phyloP scores from a whole-genome alignment of 2,113 vertebrate species.

The Hystrix cristata region DNA sequence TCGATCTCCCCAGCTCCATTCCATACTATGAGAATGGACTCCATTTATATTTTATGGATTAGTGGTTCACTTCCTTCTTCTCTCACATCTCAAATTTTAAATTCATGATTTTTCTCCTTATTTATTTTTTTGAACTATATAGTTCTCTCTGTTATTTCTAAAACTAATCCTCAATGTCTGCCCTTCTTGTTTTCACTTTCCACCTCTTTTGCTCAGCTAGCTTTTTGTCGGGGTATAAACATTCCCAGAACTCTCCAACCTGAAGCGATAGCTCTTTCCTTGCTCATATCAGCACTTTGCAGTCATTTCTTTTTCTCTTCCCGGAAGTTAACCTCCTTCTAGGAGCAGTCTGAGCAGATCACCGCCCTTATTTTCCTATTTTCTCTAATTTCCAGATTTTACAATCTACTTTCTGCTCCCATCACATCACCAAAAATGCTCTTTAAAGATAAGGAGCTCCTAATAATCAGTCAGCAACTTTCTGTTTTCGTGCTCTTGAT shows the following conservation, averaged over 20 bases:
- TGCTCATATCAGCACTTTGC: neutral
- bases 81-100: neutral
- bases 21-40: neutral
- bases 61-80: neutral
- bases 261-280: neutral
- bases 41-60: neutral
- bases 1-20: neutral
- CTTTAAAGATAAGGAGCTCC: neutral
- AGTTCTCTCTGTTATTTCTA: neutral
- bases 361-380: neutral
- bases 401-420: neutral
- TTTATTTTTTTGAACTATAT: constrained; percentile 46
- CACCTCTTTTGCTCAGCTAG: neutral
- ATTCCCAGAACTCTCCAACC: neutral
- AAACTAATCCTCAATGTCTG: neutral
- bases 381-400: neutral
- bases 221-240: neutral
- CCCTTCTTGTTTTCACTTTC: neutral
- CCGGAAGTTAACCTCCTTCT: neutral
- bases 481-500: neutral
- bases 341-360: neutral
- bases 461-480: neutral
- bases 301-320: neutral
- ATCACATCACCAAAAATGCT: neutral
- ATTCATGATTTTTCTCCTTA: neutral